A percentile compares a stretch with the other conserved stretches of the same genome.
These are phyloP conservation scores for Aspidapion aeneum DNA, from an alignment of 2,888 invertebrate genomes.

Conservation along the genomic window DNA sequence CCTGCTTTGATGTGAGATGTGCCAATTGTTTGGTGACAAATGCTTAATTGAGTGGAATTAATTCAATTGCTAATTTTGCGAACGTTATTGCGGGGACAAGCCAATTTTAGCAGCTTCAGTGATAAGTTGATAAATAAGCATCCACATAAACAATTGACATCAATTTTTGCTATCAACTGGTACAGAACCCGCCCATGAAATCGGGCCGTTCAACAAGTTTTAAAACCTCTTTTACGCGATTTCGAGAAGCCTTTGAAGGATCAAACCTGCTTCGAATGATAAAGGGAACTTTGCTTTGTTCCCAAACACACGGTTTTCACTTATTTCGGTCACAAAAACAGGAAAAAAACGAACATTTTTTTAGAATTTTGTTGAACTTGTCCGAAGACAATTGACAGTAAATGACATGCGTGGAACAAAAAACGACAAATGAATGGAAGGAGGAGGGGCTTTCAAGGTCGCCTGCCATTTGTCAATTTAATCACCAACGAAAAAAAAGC, in stretches of 20 bases:
- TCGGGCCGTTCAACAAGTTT: conserved; percentile 21
- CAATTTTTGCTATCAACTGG: conserved; percentile 25
- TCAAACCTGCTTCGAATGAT: background rate
- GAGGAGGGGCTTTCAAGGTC: conserved; percentile 18
- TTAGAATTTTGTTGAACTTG: conserved; percentile 23
- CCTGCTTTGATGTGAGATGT: too few species aligned
- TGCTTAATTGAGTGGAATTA: conserved; percentile 39
- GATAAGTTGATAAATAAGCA: conserved; percentile 29
- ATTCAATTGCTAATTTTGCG: conserved; percentile 38
- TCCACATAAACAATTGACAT: conserved; percentile 35
- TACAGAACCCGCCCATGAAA: conserved; percentile 38
- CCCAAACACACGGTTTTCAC: background rate
- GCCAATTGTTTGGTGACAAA: conserved; percentile 22
- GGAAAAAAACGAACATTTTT: conserved; percentile 7
- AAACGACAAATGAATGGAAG: conserved; percentile 21
- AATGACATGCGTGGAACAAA: conserved; percentile 29
- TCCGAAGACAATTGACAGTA: conserved; percentile 33
- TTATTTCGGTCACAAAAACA: background rate
- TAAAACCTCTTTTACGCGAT: conserved; percentile 12
- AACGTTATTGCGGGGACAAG: conserved; percentile 6
- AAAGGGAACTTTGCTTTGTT: background rate
- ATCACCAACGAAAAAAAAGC: background rate
- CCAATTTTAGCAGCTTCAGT: background rate
- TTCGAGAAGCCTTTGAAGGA: conserved; percentile 3
- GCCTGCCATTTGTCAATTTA: background rate